Base-by-base conservation (phyloP, 2,888 invertebrate genomes). In the Eristalis arbustorum region DNA sequence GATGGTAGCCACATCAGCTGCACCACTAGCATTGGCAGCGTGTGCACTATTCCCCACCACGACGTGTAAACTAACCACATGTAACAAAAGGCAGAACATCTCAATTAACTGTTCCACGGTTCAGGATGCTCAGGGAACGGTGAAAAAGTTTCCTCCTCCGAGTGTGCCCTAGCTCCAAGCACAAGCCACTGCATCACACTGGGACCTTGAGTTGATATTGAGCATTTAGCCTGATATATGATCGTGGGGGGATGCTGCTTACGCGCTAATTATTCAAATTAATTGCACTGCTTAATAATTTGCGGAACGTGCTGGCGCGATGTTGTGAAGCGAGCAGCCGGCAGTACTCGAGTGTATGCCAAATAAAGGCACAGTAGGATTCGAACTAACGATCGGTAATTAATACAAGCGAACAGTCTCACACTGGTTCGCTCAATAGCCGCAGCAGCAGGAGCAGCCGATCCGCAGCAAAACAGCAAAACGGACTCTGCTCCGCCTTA, bases 181-280 rank as follows among this genome's bases (percentile, higher is more conserved):
- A 49, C 64, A 69, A 66, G 82, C 66, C 73, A 81, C 77, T 81
- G 56, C 73, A 82, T 71, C 56, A 74, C 61, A 68, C 75, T 68
- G 74, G 64, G 71, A 75, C 75, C 57, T 75, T 82, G 74, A 74
- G 82, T 81, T 74, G 73, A 87, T 87, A 87, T 87, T 78, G 31
- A 83, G 88, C 84, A 84, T 88, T 88, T 88, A 88, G 84, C 37
- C 84, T 84, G 84, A 88, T 88, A 83, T 79, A 84, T 84, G 88
- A 88, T 88, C 84, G 79, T 84, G 88, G 79, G 80, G 84, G 84
- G 84, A 83, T 87, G 79, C 83, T 89, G 88, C 82, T 81, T 84
- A 79, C 85, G 84, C 81, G 88, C 88, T 88, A 89, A 89, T 89
- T 89, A 89, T 89, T 89, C 88, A 89, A 89, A 89, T 89, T 89